These are phyloP conservation scores for Caloenas nicobarica DNA, from an alignment of 2,113 vertebrate genomes.

Conservation along the genomic window DNA sequence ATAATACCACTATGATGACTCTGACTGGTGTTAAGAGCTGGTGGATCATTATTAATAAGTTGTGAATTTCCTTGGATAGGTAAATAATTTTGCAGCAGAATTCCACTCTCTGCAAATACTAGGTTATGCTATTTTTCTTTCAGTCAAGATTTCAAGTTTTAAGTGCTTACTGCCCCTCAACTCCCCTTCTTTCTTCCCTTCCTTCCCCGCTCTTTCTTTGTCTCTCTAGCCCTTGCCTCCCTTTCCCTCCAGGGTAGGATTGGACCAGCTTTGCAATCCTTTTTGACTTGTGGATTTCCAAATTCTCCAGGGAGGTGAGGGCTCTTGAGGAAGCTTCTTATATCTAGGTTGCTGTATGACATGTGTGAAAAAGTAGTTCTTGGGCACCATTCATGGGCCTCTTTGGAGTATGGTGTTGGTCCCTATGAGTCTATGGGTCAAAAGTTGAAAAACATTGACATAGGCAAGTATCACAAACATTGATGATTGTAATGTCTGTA, in stretches of 20 bases:
- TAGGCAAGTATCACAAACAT: neutral
- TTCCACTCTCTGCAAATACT: neutral
- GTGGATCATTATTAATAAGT: neutral
- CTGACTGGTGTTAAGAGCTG: neutral
- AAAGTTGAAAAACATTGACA: neutral
- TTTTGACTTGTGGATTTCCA: neutral
- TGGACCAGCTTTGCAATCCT: neutral
- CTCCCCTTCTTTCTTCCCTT: neutral
- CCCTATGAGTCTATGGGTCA: neutral
- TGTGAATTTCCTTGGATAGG: neutral
- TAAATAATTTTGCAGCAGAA: neutral
- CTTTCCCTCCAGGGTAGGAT: slow-evolving; percentile 13
- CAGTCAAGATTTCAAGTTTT: neutral
- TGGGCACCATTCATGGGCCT: neutral
- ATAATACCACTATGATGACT: neutral
- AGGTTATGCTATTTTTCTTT: neutral
- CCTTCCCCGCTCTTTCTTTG: slow-evolving; percentile 28
- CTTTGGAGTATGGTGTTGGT: neutral
- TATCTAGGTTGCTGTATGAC: neutral
- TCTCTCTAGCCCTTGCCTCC: slow-evolving; percentile 16
- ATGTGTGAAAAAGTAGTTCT: neutral
- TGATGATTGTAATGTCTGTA: neutral
- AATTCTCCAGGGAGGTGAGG: neutral
- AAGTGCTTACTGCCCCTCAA: neutral
- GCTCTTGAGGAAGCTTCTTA: neutral